Evolutionary conservation across 2,113 vertebrate species (phyloP).

Genomic region (Ophthalmolycus amberensis): DNA sequence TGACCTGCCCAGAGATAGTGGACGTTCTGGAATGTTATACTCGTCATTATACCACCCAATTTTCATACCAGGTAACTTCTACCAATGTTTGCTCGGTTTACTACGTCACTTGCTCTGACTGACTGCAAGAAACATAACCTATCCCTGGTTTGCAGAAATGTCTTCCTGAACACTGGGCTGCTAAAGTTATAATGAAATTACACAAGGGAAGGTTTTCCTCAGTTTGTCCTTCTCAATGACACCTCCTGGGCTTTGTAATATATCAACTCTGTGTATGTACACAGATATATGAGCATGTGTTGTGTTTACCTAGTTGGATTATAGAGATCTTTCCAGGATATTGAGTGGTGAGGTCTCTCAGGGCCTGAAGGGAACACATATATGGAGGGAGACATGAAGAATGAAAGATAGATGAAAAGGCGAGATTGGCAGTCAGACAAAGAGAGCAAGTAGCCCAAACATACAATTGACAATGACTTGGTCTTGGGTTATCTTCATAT

Average conservation of each 20-base stretch:
- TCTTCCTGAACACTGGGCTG: background rate
- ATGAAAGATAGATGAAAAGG: background rate
- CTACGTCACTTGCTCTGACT: too few relatives aligned
- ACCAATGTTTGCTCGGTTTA: too few relatives aligned
- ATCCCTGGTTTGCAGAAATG: background rate
- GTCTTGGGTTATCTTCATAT: too few relatives aligned
- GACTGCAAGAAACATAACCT: too few relatives aligned
- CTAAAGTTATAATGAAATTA: background rate
- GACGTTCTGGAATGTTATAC: too few relatives aligned
- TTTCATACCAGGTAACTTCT: too few relatives aligned
- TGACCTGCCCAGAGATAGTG: background rate
- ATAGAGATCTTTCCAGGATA: conserved; percentile 40
- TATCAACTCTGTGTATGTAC: background rate
- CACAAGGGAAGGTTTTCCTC: background rate
- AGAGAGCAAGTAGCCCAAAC: background rate
- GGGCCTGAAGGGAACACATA: conserved; percentile 29
- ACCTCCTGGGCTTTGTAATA: background rate
- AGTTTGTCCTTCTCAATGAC: background rate
- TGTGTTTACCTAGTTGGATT: conserved; percentile 53
- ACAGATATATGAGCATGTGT: background rate
- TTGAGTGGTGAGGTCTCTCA: conserved; percentile 22
- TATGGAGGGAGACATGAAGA: background rate
- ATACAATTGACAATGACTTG: background rate
- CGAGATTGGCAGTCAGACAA: background rate
- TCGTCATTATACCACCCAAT: too few relatives aligned